A percentile compares a stretch with the other conserved stretches of the same genome.
phyloP scores from a whole-genome alignment of 53 echinoderm and acorn worm species.

The Stichopus horrens region DNA sequence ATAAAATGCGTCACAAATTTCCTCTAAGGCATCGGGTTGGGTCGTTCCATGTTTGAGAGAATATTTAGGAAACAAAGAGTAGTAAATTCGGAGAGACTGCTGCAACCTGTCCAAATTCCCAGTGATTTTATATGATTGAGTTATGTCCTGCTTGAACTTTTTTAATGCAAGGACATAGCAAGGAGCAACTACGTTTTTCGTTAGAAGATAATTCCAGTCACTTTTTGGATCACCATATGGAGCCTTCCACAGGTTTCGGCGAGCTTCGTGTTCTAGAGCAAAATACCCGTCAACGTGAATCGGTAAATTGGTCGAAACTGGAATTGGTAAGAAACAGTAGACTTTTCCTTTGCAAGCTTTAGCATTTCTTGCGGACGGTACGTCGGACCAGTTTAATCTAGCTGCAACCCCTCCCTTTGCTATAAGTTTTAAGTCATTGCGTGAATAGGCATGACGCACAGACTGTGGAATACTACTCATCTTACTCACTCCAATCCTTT shows the following conservation, averaged over 20 bases:
- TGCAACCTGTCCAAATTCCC: too few species aligned
- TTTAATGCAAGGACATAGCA: conserved; percentile 34
- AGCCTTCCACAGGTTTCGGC: conserved; percentile 52
- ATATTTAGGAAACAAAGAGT: too few species aligned
- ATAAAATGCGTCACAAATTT: too few species aligned
- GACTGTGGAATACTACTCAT: background rate
- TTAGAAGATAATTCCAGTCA: conserved; percentile 39
- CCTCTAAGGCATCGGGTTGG: background rate
- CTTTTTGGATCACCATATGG: conserved; percentile 5
- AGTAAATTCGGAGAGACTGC: too few species aligned
- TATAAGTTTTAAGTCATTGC: conserved; percentile 27
- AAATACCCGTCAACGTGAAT: conserved; percentile 86
- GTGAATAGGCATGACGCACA: background rate
- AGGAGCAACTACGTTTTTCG: conserved; percentile 28
- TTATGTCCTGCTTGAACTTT: background rate
- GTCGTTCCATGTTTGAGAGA: background rate
- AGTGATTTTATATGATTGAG: background rate
- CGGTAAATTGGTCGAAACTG: conserved; percentile 62
- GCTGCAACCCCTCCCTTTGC: conserved; percentile 61
- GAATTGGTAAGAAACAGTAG: conserved; percentile 68
- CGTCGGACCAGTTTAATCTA: background rate
- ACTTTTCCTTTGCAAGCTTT: conserved; percentile 17
- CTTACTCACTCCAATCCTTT: conserved; percentile 36
- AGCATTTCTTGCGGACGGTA: background rate
- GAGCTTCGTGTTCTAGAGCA: conserved; percentile 53